phyloP scores from a whole-genome alignment of 2,888 invertebrate species.

The Trichopria drosophilae region DNA sequence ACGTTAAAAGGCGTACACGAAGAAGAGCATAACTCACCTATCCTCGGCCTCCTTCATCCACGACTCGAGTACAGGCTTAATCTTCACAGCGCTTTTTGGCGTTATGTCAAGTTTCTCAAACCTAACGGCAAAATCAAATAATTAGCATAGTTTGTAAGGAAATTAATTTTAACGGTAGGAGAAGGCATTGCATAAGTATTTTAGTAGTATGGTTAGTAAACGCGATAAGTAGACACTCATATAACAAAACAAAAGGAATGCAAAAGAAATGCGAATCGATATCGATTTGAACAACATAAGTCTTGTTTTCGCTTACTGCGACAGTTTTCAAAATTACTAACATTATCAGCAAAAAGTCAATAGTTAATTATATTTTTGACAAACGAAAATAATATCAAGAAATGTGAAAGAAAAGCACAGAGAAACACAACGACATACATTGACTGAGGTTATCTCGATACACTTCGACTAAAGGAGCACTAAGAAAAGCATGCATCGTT shows the following conservation, averaged over 20 bases:
- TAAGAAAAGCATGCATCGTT: slow-evolving; percentile 53
- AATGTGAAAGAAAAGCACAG: not conserved
- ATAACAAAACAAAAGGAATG: too few species aligned
- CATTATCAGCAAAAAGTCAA: too few species aligned
- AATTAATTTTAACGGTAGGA: slow-evolving; percentile 1
- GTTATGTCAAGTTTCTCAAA: slow-evolving; percentile 99
- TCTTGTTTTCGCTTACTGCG: too few species aligned
- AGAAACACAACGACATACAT: slow-evolving; percentile 14
- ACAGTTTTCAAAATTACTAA: too few species aligned
- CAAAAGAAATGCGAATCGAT: too few species aligned
- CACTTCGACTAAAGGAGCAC: slow-evolving; percentile 51
- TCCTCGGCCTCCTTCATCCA: slow-evolving; percentile 99
- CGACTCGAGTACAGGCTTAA: slow-evolving; percentile 95
- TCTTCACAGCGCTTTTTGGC: slow-evolving; percentile 99
- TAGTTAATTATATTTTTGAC: too few species aligned
- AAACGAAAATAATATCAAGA: slow-evolving; percentile 3
- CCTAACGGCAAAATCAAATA: too few species aligned
- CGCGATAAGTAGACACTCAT: too few species aligned
- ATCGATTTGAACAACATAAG: too few species aligned
- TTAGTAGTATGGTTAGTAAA: too few species aligned
- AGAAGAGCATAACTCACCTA: slow-evolving; percentile 66
- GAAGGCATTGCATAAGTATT: too few species aligned
- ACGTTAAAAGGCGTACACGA: slow-evolving; percentile 2
- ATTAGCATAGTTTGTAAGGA: slow-evolving; percentile 60
- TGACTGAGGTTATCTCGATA: slow-evolving; percentile 18